A percentile compares a stretch with the other conserved stretches of the same genome.
These are phyloP conservation scores for Sebastes hubbsi DNA, from an alignment of 2,797 vertebrate species.

Conservation along the genomic window DNA sequence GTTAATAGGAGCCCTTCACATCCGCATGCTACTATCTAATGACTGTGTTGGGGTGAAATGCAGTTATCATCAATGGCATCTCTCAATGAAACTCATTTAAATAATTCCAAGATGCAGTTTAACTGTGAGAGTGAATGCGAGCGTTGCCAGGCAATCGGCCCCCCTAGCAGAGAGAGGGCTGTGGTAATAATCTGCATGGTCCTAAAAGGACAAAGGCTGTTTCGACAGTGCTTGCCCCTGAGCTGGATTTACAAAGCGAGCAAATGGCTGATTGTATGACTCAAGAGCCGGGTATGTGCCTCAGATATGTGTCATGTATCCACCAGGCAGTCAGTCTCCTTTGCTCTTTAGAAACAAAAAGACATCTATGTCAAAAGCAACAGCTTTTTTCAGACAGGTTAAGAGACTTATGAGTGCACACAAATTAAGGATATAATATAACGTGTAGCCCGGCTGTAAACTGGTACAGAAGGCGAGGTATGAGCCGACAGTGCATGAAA, in stretches of 20 bases:
- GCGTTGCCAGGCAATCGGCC: conserved; percentile 60
- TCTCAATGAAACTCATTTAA: conserved; percentile 56
- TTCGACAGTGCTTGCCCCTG: conserved; percentile 45
- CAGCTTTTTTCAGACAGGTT: conserved; percentile 22
- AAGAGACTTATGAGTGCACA: conserved; percentile 35
- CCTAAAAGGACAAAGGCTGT: conserved; percentile 53
- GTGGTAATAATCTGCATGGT: conserved; percentile 46
- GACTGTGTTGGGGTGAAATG: conserved; percentile 36
- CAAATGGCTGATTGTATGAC: conserved; percentile 56
- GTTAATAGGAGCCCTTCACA: conserved; percentile 32
- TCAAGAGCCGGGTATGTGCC: conserved; percentile 22
- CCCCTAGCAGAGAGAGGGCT: conserved; percentile 14
- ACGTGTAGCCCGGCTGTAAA: conserved; percentile 17
- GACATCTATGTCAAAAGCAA: conserved; percentile 16
- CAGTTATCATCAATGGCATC: conserved; percentile 57
- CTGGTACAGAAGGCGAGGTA: conserved; percentile 9
- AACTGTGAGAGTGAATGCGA: conserved; percentile 30
- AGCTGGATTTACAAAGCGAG: conserved; percentile 49
- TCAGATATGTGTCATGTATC: conserved; percentile 28
- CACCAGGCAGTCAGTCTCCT: conserved; percentile 9
- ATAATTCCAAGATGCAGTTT: conserved; percentile 58
- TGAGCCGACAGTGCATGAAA: conserved; percentile 40
- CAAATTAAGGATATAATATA: conserved; percentile 25
- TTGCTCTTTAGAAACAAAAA: conserved; percentile 22
- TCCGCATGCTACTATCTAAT: conserved; percentile 42